phyloP scores from a whole-genome alignment of 2,113 vertebrate genomes.

The Argyrosomus japonicus region DNA sequence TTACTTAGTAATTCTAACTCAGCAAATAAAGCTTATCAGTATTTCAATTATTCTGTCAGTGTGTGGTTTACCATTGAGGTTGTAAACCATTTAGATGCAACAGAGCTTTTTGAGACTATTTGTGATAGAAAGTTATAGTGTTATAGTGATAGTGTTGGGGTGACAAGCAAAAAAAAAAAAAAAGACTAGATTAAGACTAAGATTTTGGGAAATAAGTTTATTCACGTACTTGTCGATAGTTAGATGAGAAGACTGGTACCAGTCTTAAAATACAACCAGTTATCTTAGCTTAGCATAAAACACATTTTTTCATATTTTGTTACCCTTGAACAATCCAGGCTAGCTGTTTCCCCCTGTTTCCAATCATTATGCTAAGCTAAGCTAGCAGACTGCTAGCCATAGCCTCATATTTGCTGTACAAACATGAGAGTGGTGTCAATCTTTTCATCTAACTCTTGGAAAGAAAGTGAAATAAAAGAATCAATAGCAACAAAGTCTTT shows the following conservation, averaged over 20 bases:
- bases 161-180: too few species aligned
- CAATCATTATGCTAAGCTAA: slow-evolving; percentile 1
- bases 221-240: too few species aligned
- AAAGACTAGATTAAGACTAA: too few species aligned
- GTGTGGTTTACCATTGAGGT: background rate
- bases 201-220: too few species aligned
- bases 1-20: background rate
- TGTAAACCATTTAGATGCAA: background rate
- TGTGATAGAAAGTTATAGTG: background rate
- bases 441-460: background rate
- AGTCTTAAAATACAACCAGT: background rate
- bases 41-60: background rate
- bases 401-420: background rate
- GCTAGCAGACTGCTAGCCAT: background rate
- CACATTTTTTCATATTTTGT: background rate
- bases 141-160: too few species aligned
- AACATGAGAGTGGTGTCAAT: background rate
- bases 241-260: background rate
- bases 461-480: background rate
- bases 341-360: background rate
- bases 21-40: background rate
- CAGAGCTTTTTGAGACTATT: background rate
- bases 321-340: background rate
- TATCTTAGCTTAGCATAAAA: background rate
- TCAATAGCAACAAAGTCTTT: background rate